Evolutionary conservation across 2,113 vertebrate species (phyloP).

Genomic region (Oncorhynchus clarkii): DNA sequence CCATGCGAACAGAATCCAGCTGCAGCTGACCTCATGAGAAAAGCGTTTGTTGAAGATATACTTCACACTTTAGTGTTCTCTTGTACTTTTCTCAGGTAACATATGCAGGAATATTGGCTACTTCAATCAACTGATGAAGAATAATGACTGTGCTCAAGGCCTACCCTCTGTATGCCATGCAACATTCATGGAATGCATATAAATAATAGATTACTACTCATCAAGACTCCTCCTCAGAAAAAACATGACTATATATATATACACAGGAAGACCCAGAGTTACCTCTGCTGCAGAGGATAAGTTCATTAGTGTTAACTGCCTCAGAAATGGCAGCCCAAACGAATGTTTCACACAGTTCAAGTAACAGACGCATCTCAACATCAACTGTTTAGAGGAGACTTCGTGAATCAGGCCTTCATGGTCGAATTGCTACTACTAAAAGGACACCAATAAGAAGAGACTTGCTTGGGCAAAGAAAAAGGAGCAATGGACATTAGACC

Average conservation of each 20-base stretch:
- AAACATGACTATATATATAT: conserved; percentile 41
- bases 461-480: too few relatives aligned
- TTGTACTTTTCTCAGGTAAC: background rate
- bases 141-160: conserved; percentile 21
- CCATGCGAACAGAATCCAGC: background rate
- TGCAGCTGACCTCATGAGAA: conserved; percentile 1
- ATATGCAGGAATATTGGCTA: conserved; percentile 22
- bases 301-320: too few relatives aligned
- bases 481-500: too few relatives aligned
- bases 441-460: too few relatives aligned
- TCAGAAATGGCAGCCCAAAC: too few relatives aligned
- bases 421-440: too few relatives aligned
- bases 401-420: too few relatives aligned
- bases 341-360: too few relatives aligned
- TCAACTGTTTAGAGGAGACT: too few relatives aligned
- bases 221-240: conserved; percentile 50
- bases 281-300: too few relatives aligned
- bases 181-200: conserved; percentile 51
- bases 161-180: conserved; percentile 39
- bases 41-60: background rate
- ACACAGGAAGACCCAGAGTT: too few relatives aligned
- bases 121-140: conserved; percentile 14
- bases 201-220: conserved; percentile 49
- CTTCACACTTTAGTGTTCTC: background rate
- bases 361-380: too few relatives aligned